Percentiles rank a stretch among this genome's conserved stretches.
Conservation (phyloP, 1,140 invertebrate genomes). For the Drosophila suzukii region DNA sequence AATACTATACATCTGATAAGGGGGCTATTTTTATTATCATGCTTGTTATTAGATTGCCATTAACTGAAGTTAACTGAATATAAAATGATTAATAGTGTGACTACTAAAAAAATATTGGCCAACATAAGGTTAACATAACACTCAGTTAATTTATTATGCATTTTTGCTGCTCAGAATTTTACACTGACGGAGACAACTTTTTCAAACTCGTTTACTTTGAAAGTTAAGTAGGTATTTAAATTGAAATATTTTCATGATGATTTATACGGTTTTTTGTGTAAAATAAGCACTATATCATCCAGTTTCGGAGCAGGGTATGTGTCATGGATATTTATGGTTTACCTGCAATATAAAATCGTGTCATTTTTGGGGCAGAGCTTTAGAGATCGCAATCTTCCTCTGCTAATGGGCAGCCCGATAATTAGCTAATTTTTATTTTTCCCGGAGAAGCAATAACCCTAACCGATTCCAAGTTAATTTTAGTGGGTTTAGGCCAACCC, state of each 20-base stretch:
- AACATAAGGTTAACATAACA: not conserved
- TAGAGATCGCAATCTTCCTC: not conserved
- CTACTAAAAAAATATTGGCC: not conserved
- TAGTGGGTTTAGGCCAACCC: constrained; percentile 9
- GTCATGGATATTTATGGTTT: not conserved
- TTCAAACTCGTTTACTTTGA: not conserved
- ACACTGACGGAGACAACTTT: not conserved
- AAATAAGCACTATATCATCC: not conserved
- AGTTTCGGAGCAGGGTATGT: not conserved
- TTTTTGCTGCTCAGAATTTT: not conserved
- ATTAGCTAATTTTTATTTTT: not conserved
- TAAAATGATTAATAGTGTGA: not conserved
- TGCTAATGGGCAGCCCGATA: not conserved
- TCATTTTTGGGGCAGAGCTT: not conserved
- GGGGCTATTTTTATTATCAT: not conserved
- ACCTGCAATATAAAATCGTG: not conserved
- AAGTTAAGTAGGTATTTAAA: not conserved
- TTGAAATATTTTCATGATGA: not conserved
- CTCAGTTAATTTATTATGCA: not conserved
- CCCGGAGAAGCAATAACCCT: not conserved
- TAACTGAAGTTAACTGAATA: not conserved
- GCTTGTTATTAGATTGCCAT: not conserved
- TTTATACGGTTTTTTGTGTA: not conserved
- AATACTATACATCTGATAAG: not conserved
- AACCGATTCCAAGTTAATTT: constrained; percentile 3